Base-by-base conservation (phyloP, 2,888 invertebrate species). In the Syrphus vitripennis region DNA sequence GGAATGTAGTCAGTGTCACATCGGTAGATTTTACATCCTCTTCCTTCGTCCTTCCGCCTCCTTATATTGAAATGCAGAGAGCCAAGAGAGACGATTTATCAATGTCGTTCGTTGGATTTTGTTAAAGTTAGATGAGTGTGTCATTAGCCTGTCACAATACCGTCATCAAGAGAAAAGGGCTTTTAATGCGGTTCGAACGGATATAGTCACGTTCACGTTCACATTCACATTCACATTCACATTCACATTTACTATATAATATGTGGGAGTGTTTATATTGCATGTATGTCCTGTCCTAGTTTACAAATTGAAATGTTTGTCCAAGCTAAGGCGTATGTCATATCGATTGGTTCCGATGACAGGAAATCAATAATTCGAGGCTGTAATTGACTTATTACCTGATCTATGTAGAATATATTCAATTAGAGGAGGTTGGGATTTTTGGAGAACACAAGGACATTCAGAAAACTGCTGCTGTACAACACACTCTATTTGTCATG, bases 361-460 rank as follows among this genome's bases (percentile, higher is more conserved):
- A 84, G 81, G 71, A 84, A 84, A 84, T 84, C 84, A 77, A 81
- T 84, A 81, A 71, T 76, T 65, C 71, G 84, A 72, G 67, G 74
- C 81, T 69, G 81, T 84, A 84, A 84, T 84, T 84, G 81, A 77
- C 84, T 77, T 76, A 81, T 84, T 84, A 81, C 69, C 76, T 81
- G 42, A 42, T 61, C 53, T 29, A 16, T 71, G 53, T 42, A 34
- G 70, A 76, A 80, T 80, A 37, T 40, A 29, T 40, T 67, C 63
- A 83, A 83, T 57, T 40, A 31, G 34, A 63, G 19, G 2, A 2
- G 21, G 1, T 3, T 10, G 10, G 34, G 7, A 0, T 14, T 14
- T n/a, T n/a, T n/a, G n/a, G n/a, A 7, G 16, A 19, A 12, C 16
- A 55, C 37, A 69, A 79, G 70, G 70, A 70, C 55, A 78, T 57